Evolutionary conservation across 2,797 vertebrate genomes (phyloP).

Genomic region (Pangasius mekongensis): DNA sequence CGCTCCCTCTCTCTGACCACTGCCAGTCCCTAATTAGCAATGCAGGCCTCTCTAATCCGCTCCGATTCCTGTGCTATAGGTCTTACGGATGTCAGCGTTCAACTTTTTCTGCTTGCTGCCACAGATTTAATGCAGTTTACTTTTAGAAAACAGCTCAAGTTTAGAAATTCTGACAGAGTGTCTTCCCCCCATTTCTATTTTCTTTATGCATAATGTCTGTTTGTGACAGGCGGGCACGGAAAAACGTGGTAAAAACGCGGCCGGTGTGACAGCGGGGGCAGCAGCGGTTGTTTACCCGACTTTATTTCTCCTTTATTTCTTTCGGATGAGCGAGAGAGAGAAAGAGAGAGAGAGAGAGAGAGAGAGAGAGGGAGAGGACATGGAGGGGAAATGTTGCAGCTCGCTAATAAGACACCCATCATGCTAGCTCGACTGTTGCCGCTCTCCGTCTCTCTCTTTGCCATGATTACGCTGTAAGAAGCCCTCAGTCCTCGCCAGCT

Average conservation of each 20-base stretch:
- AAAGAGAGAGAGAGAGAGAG: conserved; percentile 55
- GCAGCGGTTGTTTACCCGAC: conserved; percentile 84
- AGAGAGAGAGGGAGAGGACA: conserved; percentile 67
- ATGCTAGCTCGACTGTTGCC: conserved; percentile 87
- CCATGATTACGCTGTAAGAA: conserved; percentile 97
- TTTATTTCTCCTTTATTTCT: conserved; percentile 82
- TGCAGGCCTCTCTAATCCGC: conserved; percentile 30
- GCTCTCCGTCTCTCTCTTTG: conserved; percentile 49
- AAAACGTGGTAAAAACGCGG: conserved; percentile 72
- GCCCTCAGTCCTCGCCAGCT: conserved; percentile 84
- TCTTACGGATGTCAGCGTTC: conserved; percentile 26
- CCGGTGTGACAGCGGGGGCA: conserved; percentile 80
- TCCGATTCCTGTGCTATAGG: conserved; percentile 35
- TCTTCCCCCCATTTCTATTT: conserved; percentile 72
- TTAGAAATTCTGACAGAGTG: conserved; percentile 72
- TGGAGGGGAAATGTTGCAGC: conserved; percentile 83
- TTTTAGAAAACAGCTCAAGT: conserved; percentile 54
- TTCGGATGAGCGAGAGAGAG: conserved; percentile 67
- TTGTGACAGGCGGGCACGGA: conserved; percentile 77
- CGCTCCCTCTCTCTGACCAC: conserved; percentile 53
- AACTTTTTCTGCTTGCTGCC: conserved; percentile 37
- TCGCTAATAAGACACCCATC: conserved; percentile 93
- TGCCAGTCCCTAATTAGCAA: conserved; percentile 54
- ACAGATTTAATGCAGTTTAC: conserved; percentile 57
- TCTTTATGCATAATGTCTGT: conserved; percentile 79